Evolutionary conservation across 2,888 invertebrate species (phyloP).

Genomic region (Caenorhabditis uteleia): DNA sequence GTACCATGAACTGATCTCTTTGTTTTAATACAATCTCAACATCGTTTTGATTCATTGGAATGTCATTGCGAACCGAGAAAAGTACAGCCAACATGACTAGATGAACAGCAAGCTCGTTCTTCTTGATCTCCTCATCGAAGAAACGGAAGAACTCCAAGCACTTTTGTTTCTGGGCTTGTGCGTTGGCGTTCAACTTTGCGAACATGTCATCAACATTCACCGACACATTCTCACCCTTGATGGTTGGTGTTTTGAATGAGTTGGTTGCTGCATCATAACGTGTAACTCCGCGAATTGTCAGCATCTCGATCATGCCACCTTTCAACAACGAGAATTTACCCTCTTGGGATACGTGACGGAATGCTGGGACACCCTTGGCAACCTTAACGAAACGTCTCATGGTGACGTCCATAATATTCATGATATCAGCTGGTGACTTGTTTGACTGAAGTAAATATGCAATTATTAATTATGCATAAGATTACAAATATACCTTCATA

Average conservation of each 20-base stretch:
- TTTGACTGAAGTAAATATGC: too few species aligned
- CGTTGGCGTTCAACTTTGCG: conserved; percentile 56
- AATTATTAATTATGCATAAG: not conserved
- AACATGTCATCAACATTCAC: conserved; percentile 58
- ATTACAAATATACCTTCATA: conserved; percentile 33
- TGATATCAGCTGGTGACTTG: conserved; percentile 60
- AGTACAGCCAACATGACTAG: conserved; percentile 60
- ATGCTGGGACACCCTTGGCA: conserved; percentile 62
- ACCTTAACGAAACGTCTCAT: conserved; percentile 67
- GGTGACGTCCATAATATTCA: conserved; percentile 67
- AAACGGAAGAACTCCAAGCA: conserved; percentile 60
- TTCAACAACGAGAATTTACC: conserved; percentile 67
- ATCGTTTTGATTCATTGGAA: conserved; percentile 44
- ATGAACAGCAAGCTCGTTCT: conserved; percentile 59
- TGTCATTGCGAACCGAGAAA: conserved; percentile 50
- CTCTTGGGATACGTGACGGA: conserved; percentile 62
- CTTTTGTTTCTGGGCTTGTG: conserved; percentile 49
- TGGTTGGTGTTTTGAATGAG: conserved; percentile 56
- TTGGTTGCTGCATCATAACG: conserved; percentile 55
- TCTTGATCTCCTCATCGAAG: conserved; percentile 59
- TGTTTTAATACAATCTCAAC: conserved; percentile 25
- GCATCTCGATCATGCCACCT: conserved; percentile 66
- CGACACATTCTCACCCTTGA: conserved; percentile 33
- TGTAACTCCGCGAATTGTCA: conserved; percentile 64
- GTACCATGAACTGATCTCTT: conserved; percentile 38